These are phyloP conservation scores for Lepidonotus clava DNA, from an alignment of 2,888 invertebrate genomes.

Conservation along the genomic window DNA sequence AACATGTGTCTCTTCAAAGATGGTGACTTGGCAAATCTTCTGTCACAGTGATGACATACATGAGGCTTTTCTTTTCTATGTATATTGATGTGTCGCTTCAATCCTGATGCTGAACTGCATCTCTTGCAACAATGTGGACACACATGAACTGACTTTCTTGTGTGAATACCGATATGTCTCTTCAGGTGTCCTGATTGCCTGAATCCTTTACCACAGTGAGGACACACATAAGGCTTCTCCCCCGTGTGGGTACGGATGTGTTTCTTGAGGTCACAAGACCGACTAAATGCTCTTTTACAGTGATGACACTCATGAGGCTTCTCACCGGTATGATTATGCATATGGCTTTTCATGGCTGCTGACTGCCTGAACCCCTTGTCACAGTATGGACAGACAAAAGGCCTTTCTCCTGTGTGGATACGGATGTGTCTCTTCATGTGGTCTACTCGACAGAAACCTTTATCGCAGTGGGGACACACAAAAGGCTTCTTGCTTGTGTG, in stretches of 20 bases:
- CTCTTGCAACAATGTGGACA: background rate
- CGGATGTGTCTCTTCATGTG: background rate
- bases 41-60: background rate
- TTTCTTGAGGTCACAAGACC: background rate
- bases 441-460: background rate
- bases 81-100: background rate
- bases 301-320: background rate
- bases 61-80: background rate
- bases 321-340: background rate
- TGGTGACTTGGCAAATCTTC: background rate
- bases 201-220: conserved; percentile 8
- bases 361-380: background rate
- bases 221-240: background rate
- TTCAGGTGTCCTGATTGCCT: background rate
- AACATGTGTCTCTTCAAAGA: background rate
- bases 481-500: conserved; percentile 42
- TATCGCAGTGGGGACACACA: background rate
- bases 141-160: background rate
- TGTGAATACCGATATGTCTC: background rate
- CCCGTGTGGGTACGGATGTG: background rate
- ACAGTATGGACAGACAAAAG: background rate
- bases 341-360: background rate
- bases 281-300: background rate
- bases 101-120: background rate
- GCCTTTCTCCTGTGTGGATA: conserved; percentile 36